These are phyloP conservation scores for Patella pellucida DNA, from an alignment of 2,888 invertebrate species.

Conservation along the genomic window DNA sequence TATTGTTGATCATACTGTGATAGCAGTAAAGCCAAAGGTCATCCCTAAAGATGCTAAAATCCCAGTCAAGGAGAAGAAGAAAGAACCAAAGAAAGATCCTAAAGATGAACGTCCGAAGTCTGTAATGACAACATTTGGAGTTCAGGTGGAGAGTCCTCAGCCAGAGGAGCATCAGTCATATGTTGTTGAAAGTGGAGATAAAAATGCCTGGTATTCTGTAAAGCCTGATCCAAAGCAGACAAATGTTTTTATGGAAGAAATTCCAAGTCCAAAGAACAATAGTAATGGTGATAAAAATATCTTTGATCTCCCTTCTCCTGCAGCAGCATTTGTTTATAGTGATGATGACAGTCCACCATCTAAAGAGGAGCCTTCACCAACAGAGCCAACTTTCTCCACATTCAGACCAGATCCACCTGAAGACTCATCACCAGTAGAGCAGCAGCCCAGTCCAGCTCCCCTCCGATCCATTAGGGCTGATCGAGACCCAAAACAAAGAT, in stretches of 20 bases:
- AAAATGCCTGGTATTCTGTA: constrained; percentile 25
- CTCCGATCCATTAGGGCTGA: background rate
- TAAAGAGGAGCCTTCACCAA: constrained; percentile 20
- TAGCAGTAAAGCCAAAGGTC: constrained; percentile 22
- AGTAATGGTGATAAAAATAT: constrained; percentile 10
- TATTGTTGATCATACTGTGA: constrained; percentile 17
- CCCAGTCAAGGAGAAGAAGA: constrained; percentile 24
- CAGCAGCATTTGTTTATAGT: constrained; percentile 47
- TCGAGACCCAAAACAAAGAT: constrained; percentile 27
- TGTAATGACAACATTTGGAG: background rate
- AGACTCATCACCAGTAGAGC: background rate
- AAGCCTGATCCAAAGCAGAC: constrained; percentile 19
- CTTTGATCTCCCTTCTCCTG: constrained; percentile 46
- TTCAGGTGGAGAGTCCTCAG: too few species aligned
- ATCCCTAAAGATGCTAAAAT: constrained; percentile 23
- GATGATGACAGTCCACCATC: constrained; percentile 40
- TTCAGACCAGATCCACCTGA: constrained; percentile 36
- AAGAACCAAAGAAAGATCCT: constrained; percentile 12
- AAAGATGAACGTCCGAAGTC: background rate
- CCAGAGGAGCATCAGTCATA: background rate
- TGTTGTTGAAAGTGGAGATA: constrained; percentile 14
- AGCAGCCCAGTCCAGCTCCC: background rate
- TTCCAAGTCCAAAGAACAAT: constrained; percentile 10
- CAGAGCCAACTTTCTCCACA: constrained; percentile 39
- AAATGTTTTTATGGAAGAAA: constrained; percentile 14